Base-by-base conservation (phyloP, 2,888 invertebrate genomes). In the Dinocampus coccinellae region DNA sequence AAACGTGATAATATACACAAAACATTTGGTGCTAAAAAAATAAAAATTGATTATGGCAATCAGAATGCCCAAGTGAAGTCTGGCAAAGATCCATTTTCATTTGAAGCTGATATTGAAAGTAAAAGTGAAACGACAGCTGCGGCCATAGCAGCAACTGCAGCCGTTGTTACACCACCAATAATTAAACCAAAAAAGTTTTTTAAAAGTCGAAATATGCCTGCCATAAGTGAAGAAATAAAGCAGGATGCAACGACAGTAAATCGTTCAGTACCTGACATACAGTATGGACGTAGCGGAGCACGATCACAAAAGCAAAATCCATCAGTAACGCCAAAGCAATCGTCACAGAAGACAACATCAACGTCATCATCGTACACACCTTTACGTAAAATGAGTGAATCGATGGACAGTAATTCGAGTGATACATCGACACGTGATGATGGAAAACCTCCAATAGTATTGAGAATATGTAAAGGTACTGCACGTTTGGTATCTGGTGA, bases 141-240 rank as follows among this genome's bases (percentile, higher is more conserved):
- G 24, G 89, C 89, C 68, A 88, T 89, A 81, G 89, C 90, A 66
- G 89, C 90, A 75, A 88, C 90, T 73, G 85, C 90, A 82, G 89
- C 90, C 83, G 88, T 90, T 68, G 42, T 58, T n/a, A 24, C 62
- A 22, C 22, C 53, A 34, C 89, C 91, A 77, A 91, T 91, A 13
- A 79, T 89, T 7, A 95, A 95, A 86, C 96, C 96, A 57, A 94
- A 95, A 85, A 96, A 96, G 85, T 96, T 96, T 88, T 96, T 96
- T 85, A 96, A 96, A 85, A 95, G 95, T 83, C 92, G 94, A 65
- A 95, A 94, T 88, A 90, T 92, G 22, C 89, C 90, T 2, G 90
- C 90, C 6, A 47, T 70, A 13, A 55, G 78, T 20, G 79, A 80
- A 57, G 83, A 82, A 73, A 53, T 82, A 65, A 79, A 78, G 42